A percentile compares a stretch with the other conserved stretches of the same genome.
Conservation (phyloP, 2,888 invertebrate genomes). For the Drosophila fungiperda region DNA sequence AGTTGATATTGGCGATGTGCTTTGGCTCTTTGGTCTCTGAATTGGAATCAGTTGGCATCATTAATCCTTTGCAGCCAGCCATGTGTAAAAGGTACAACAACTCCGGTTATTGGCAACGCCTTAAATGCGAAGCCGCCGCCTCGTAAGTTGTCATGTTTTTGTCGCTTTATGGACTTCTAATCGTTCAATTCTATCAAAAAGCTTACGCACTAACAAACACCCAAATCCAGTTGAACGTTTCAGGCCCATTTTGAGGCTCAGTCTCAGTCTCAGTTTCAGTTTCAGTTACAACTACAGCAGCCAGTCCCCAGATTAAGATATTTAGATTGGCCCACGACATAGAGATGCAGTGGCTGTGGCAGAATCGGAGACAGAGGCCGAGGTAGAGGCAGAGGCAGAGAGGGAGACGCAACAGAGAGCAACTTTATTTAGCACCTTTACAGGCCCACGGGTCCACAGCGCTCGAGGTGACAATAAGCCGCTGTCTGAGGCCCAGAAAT, state of each 20-base stretch:
- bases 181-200: constrained; percentile 86
- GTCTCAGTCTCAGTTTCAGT: constrained; percentile 30
- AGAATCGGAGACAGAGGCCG: constrained; percentile 2
- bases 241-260: constrained; percentile 67
- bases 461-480: constrained; percentile 83
- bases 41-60: constrained; percentile 74
- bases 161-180: constrained; percentile 86
- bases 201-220: constrained; percentile 85
- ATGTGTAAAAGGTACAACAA: constrained; percentile 36
- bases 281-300: constrained; percentile 30
- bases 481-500: constrained; percentile 69
- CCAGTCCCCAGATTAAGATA: constrained; percentile 84
- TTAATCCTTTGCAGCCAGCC: constrained; percentile 77
- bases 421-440: constrained; percentile 83
- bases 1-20: constrained; percentile 60
- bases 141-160: constrained; percentile 85
- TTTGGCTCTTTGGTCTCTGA: constrained; percentile 32
- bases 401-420: constrained; percentile 42
- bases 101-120: constrained; percentile 54
- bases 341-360: constrained; percentile 19
- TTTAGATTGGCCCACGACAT: constrained; percentile 82
- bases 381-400: constrained; percentile 22
- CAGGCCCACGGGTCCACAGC: constrained; percentile 63
- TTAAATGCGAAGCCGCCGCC: constrained; percentile 63
- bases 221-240: constrained; percentile 66